phyloP scores from a whole-genome alignment of 2,113 vertebrate genomes.

The Leucoraja erinaceus region DNA sequence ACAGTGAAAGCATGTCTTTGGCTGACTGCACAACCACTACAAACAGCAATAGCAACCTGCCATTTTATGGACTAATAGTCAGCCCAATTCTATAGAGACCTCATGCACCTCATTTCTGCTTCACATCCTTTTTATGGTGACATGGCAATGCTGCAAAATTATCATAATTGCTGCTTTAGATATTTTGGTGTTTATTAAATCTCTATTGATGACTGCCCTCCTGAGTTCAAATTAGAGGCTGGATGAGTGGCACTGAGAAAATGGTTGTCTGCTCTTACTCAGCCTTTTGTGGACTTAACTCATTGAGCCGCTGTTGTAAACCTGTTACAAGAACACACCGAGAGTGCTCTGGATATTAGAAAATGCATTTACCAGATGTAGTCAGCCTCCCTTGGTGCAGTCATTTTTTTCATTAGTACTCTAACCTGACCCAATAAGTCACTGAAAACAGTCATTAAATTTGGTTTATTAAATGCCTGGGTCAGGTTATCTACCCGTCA shows the following conservation, averaged over 20 bases:
- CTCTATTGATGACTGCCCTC: constrained; percentile 30
- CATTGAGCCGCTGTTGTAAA: background rate
- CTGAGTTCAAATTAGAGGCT: constrained; percentile 27
- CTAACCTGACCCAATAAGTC: constrained; percentile 30
- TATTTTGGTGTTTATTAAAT: constrained; percentile 30
- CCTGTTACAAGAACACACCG: constrained; percentile 3
- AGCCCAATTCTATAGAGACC: background rate
- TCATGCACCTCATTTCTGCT: background rate
- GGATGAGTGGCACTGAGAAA: constrained; percentile 8
- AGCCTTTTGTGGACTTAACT: constrained; percentile 35
- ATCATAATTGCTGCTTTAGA: constrained; percentile 36
- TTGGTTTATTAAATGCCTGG: constrained; percentile 37
- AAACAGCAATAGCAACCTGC: background rate
- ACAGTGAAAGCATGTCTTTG: background rate
- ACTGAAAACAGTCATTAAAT: constrained; percentile 36
- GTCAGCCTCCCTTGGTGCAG: constrained; percentile 30
- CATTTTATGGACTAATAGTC: background rate
- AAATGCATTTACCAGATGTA: constrained; percentile 38
- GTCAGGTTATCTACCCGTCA: constrained; percentile 36
- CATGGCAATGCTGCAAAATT: background rate
- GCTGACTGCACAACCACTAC: background rate
- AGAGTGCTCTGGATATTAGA: constrained; percentile 36
- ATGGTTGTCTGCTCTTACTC: constrained; percentile 31
- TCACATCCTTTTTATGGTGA: background rate
- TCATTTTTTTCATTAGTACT: constrained; percentile 38